These are phyloP conservation scores for Megaceryle maxima DNA, from an alignment of 2,113 vertebrate genomes.

Conservation along the genomic window DNA sequence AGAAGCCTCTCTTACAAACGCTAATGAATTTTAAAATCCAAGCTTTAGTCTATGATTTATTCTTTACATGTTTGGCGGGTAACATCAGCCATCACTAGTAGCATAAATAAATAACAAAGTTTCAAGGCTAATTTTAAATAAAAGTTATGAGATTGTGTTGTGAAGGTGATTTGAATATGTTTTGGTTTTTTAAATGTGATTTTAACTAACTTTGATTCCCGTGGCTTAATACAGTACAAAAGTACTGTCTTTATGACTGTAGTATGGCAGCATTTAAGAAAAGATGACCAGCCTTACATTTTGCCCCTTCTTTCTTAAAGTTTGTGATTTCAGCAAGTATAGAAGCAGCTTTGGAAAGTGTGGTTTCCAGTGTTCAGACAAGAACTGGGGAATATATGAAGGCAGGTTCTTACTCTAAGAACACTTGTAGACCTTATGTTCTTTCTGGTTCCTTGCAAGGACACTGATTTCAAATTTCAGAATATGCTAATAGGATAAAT, in stretches of 20 bases:
- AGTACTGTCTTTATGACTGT: not conserved
- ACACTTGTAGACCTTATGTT: not conserved
- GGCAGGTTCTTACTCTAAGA: not conserved
- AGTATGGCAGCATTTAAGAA: not conserved
- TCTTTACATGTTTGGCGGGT: not conserved
- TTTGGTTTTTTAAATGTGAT: not conserved
- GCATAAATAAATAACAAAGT: not conserved
- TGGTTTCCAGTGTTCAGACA: not conserved
- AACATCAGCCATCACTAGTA: not conserved
- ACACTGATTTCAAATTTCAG: not conserved
- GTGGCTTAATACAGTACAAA: not conserved
- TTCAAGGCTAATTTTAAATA: not conserved
- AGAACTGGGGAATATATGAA: not conserved
- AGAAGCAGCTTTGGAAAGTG: not conserved
- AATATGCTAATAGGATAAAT: not conserved
- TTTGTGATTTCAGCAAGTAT: not conserved
- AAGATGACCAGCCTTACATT: not conserved
- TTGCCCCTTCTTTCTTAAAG: not conserved
- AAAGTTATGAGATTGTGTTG: not conserved
- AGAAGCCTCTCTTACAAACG: not conserved
- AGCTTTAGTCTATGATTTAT: not conserved
- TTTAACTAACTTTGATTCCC: not conserved
- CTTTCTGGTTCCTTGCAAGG: not conserved
- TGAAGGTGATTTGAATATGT: not conserved
- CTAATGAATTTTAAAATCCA: not conserved